Conservation (phyloP, 2,797 vertebrate genomes). For the Falco cherrug region DNA sequence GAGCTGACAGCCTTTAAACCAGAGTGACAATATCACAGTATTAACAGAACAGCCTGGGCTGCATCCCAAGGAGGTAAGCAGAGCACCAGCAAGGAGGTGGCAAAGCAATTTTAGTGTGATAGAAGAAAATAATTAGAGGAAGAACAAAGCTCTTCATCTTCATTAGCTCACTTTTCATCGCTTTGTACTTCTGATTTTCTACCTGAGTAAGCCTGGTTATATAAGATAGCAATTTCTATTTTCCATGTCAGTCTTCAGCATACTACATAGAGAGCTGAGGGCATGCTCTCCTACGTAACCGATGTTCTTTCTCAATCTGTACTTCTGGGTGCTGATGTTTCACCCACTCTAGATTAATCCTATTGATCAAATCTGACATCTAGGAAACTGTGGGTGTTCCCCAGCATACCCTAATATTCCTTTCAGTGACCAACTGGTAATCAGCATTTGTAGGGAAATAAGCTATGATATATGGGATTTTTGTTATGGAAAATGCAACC, state of each 20-base stretch:
- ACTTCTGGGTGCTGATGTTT: neutral
- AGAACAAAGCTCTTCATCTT: constrained; percentile 14
- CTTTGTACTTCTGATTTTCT: neutral
- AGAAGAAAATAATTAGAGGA: neutral
- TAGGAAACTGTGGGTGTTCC: neutral
- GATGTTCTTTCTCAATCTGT: neutral
- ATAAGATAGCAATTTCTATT: neutral
- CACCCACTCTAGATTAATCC: neutral
- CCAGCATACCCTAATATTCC: neutral
- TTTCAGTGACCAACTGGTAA: rapidly evolving
- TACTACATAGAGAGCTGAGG: neutral
- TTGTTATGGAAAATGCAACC: neutral
- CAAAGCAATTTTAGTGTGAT: neutral
- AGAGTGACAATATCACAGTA: neutral
- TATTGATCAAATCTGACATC: neutral
- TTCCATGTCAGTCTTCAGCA: neutral
- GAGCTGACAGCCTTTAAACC: neutral
- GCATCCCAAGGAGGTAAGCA: neutral
- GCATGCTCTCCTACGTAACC: neutral
- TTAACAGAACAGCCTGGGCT: neutral
- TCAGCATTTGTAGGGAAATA: neutral
- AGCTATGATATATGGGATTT: neutral
- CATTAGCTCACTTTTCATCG: neutral
- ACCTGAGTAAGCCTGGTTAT: neutral
- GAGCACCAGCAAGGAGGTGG: neutral